A percentile compares a stretch with the other conserved stretches of the same genome.
Evolutionary conservation across 2,113 vertebrate genomes (phyloP).

Genomic region (Smithornis capensis): DNA sequence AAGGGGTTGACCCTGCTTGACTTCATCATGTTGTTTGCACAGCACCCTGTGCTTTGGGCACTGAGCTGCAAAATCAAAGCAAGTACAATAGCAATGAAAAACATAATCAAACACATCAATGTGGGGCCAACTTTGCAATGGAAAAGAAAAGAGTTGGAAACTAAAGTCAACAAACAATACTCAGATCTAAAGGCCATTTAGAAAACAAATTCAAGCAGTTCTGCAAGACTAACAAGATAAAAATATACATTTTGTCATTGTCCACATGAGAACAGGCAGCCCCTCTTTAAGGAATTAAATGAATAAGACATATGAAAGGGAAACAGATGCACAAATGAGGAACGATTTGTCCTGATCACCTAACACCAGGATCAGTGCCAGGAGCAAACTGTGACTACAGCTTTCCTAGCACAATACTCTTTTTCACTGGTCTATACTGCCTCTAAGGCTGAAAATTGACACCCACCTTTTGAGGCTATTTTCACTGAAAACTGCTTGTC

Average conservation of each 20-base stretch:
- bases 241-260: neutral
- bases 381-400: neutral
- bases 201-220: neutral
- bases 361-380: neutral
- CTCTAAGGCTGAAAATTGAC: neutral
- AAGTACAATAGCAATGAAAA: slow-evolving; percentile 31
- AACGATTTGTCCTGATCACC: neutral
- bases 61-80: slow-evolving; percentile 51
- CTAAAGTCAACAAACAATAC: neutral
- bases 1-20: neutral
- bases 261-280: neutral
- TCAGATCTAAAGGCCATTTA: neutral
- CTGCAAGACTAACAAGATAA: neutral
- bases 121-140: neutral
- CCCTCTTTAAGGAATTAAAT: neutral
- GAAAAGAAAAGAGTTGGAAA: neutral
- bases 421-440: neutral
- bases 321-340: neutral
- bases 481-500: neutral
- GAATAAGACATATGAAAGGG: neutral
- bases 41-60: neutral
- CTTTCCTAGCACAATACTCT: neutral
- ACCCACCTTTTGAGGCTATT: neutral
- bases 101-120: slow-evolving; percentile 20
- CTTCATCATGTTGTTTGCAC: slow-evolving; percentile 3